A percentile compares a stretch with the other conserved stretches of the same genome.
phyloP scores from a whole-genome alignment of 2,113 vertebrate species.

The Ictalurus furcatus region DNA sequence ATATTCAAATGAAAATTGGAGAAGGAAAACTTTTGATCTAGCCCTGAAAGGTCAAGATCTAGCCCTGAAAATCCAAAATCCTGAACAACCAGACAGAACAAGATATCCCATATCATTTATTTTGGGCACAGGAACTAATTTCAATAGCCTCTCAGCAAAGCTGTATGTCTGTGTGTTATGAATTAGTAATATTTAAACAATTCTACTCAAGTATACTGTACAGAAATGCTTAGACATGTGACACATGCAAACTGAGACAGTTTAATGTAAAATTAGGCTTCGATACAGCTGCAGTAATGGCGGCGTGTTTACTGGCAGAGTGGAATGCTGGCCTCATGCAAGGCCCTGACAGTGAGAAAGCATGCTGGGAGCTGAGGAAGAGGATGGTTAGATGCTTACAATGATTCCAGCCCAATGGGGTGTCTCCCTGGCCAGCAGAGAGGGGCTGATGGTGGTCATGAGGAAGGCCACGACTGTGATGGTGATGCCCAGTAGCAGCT shows the following conservation, averaged over 20 bases:
- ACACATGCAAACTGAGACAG: constrained; percentile 23
- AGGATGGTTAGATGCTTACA: constrained; percentile 82
- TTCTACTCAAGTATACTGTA: background rate
- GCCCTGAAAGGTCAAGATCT: background rate
- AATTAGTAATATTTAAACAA: background rate
- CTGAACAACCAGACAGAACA: background rate
- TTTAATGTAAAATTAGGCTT: background rate
- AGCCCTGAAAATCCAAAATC: background rate
- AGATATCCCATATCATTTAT: background rate
- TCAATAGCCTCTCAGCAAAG: background rate
- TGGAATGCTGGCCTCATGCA: constrained; percentile 48
- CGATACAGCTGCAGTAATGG: constrained; percentile 2
- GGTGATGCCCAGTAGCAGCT: constrained; percentile 86
- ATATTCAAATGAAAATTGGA: background rate
- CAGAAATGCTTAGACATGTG: background rate
- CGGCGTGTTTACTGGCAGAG: background rate
- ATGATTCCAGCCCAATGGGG: constrained; percentile 97
- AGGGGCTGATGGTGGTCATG: constrained; percentile 86
- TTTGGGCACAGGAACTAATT: background rate
- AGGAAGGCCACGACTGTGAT: constrained; percentile 88
- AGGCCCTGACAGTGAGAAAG: constrained; percentile 37
- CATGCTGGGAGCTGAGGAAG: constrained; percentile 50
- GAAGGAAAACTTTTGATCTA: background rate
- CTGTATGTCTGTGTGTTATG: background rate
- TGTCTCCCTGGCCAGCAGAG: constrained; percentile 90